phyloP scores from a whole-genome alignment of 2,113 vertebrate genomes.

The Puffinus mauretanicus region DNA sequence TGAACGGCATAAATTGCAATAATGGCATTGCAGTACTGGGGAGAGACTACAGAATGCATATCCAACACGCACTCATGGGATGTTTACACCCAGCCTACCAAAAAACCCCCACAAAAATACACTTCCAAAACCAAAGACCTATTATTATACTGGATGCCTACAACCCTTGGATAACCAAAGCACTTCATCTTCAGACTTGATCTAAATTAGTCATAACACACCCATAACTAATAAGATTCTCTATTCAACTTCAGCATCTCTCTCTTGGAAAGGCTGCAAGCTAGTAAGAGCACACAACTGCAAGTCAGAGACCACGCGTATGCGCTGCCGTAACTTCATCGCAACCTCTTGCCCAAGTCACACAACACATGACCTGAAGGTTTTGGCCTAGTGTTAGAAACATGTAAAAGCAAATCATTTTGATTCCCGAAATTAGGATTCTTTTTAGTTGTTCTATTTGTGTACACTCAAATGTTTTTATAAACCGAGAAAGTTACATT shows the following conservation, averaged over 20 bases:
- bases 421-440: background rate
- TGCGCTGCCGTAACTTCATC: rapidly evolving
- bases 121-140: background rate
- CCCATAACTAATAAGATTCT: rapidly evolving
- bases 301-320: rapidly evolving
- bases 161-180: background rate
- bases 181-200: background rate
- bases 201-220: background rate
- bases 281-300: too few species aligned
- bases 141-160: background rate
- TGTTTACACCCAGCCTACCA: too few species aligned
- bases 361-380: too few species aligned
- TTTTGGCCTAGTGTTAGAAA: background rate
- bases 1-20: rapidly evolving
- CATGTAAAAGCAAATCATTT: background rate
- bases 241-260: background rate
- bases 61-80: background rate
- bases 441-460: background rate
- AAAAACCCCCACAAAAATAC: background rate
- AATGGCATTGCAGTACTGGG: background rate
- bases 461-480: background rate
- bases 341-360: background rate
- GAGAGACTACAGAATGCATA: background rate
- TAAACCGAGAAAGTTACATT: background rate
- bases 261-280: background rate